phyloP scores from a whole-genome alignment of 1,140 invertebrate species.

The Delia radicum region DNA sequence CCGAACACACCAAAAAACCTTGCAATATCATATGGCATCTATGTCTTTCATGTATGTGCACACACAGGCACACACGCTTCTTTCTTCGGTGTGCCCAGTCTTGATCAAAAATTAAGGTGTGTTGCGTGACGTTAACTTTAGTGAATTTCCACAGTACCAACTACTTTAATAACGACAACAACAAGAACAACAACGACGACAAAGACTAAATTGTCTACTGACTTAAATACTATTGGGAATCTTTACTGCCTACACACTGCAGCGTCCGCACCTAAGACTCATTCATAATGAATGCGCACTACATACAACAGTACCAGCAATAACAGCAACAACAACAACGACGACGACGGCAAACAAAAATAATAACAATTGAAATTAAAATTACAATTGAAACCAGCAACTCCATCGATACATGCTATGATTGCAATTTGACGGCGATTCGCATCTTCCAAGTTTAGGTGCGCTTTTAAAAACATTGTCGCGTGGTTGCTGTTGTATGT shows the following conservation, averaged over 20 bases:
- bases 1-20: background rate
- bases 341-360: no score
- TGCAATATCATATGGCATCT: background rate
- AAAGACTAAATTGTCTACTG: background rate
- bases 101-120: conserved; percentile 7
- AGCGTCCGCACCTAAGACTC: conserved; percentile 15
- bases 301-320: background rate
- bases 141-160: background rate
- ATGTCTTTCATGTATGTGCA: background rate
- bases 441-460: conserved; percentile 16
- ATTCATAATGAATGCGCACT: background rate
- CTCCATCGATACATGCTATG: background rate
- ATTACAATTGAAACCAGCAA: conserved; percentile 26
- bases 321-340: background rate
- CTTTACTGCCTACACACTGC: conserved; percentile 8
- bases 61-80: background rate
- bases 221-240: conserved; percentile 12
- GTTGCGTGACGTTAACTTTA: conserved; percentile 14
- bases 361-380: conserved; percentile 24
- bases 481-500: background rate
- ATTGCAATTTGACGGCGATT: background rate
- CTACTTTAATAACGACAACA: background rate
- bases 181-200: background rate
- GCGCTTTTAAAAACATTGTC: conserved; percentile 25
- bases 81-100: background rate